Percentiles rank a stretch among this genome's conserved stretches.
Conservation (phyloP, 2,888 invertebrate species). For the Nasonovia ribisnigri region DNA sequence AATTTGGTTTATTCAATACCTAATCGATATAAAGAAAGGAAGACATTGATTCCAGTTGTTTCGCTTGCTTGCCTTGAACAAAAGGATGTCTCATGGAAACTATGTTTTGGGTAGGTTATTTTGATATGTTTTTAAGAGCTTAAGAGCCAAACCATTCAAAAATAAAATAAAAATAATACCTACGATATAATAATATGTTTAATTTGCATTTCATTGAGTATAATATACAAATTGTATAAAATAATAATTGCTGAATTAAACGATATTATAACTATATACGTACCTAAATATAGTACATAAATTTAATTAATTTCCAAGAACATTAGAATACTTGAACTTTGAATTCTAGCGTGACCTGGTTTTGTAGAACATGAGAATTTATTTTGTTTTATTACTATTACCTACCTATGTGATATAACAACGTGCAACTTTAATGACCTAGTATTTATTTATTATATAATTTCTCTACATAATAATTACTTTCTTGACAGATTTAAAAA, state of each 20-base stretch:
- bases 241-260: background rate
- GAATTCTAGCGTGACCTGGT: background rate
- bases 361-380: background rate
- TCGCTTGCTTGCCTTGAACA: background rate
- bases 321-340: conserved; percentile 19
- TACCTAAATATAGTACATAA: background rate
- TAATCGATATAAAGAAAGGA: background rate
- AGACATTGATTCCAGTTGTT: background rate
- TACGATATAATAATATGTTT: background rate
- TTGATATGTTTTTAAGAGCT: background rate
- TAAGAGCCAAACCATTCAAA: background rate
- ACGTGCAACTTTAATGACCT: background rate
- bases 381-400: background rate
- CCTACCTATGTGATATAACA: background rate
- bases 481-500: background rate
- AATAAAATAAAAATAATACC: background rate
- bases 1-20: background rate
- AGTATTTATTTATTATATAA: conserved; percentile 14
- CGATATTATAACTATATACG: background rate
- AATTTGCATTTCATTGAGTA: background rate
- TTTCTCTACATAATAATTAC: background rate
- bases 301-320: background rate
- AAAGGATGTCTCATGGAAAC: background rate
- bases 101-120: background rate
- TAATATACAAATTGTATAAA: background rate